Conservation (phyloP, 2,888 invertebrate species). For the Ophion ventricosus region DNA sequence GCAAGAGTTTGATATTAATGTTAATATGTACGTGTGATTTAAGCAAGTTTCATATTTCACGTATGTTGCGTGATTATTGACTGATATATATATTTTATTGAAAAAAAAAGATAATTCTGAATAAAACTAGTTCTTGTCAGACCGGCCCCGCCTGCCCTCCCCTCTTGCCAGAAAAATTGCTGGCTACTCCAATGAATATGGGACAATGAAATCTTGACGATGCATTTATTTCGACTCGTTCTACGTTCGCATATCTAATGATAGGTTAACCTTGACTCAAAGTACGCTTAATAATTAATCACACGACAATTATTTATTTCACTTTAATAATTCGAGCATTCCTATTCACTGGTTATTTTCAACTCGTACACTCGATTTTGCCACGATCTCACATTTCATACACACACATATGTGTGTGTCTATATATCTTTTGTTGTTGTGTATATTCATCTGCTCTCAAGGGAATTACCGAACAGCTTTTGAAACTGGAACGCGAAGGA, state of each 20-base stretch:
- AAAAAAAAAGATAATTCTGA: too few relatives aligned
- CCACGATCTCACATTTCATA: background rate
- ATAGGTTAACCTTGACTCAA: background rate
- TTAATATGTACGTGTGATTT: too few relatives aligned
- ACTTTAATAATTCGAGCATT: slow-evolving; percentile 24
- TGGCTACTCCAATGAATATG: too few relatives aligned
- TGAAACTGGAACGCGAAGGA: slow-evolving; percentile 6
- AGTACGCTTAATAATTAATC: slow-evolving; percentile 6
- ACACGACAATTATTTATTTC: slow-evolving; percentile 19
- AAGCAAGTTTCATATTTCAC: too few relatives aligned
- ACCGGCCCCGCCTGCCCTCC: too few relatives aligned
- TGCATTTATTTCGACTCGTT: background rate
- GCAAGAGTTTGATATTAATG: too few relatives aligned
- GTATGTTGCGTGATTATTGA: too few relatives aligned
- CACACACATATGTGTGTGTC: background rate
- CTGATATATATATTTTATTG: too few relatives aligned
- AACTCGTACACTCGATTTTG: background rate
- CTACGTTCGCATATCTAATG: slow-evolving; percentile 1
- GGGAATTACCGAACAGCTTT: slow-evolving; percentile 3
- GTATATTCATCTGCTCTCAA: background rate
- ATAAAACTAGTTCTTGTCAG: too few relatives aligned
- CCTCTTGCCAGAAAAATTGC: too few relatives aligned
- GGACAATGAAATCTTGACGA: background rate
- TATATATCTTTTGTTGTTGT: background rate
- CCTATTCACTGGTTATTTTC: slow-evolving; percentile 12